phyloP scores from a whole-genome alignment of 2,113 vertebrate genomes.

The Sarotherodon lohbergeri region DNA sequence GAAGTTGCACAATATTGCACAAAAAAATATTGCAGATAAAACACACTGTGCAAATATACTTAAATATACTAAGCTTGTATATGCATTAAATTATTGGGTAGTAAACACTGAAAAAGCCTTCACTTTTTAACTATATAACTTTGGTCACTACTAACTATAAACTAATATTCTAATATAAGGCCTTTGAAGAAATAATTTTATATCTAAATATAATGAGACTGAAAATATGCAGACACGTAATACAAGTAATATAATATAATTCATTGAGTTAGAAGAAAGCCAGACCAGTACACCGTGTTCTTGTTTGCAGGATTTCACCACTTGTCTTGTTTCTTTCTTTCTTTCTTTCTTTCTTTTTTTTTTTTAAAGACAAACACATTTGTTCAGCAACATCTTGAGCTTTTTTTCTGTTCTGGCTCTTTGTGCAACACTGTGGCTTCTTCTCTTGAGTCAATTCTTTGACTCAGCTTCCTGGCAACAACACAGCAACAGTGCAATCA shows the following conservation, averaged over 20 bases:
- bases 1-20: not conserved
- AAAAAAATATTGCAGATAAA: not conserved
- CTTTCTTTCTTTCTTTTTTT: not conserved
- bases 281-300: not conserved
- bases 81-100: not conserved
- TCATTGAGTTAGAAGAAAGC: not conserved
- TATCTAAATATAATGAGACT: not conserved
- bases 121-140: not conserved
- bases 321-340: not conserved
- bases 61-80: not conserved
- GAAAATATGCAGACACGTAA: not conserved
- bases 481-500: not conserved
- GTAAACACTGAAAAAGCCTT: not conserved
- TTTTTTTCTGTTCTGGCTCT: slow-evolving; percentile 60
- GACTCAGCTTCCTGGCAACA: slow-evolving; percentile 75
- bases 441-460: slow-evolving; percentile 49
- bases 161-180: not conserved
- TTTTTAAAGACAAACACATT: not conserved
- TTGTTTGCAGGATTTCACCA: not conserved
- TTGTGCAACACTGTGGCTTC: slow-evolving; percentile 53
- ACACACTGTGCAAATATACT: not conserved
- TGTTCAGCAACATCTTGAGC: slow-evolving; percentile 78
- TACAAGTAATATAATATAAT: not conserved
- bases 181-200: not conserved
- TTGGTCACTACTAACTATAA: not conserved